Conservation (phyloP, 2,888 invertebrate genomes). For the Ormyrus nitidulus region DNA sequence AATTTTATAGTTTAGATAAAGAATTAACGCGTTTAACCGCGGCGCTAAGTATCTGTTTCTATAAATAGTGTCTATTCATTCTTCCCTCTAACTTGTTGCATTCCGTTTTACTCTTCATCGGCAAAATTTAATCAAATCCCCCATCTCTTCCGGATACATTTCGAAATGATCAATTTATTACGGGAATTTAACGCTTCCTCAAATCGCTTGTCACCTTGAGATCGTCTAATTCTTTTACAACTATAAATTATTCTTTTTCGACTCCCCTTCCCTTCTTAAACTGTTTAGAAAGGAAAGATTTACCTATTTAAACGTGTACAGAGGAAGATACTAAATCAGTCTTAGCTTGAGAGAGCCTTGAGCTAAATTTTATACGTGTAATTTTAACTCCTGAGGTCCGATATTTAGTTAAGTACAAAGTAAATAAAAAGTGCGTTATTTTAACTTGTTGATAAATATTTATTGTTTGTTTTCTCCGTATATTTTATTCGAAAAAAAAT, state of each 20-base stretch:
- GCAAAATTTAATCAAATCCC: not conserved
- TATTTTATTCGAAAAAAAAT: not conserved
- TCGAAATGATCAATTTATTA: too few relatives aligned
- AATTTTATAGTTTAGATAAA: not conserved
- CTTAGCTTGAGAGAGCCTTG: constrained; percentile 31
- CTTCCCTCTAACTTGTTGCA: not conserved
- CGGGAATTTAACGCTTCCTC: not conserved
- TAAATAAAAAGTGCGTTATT: not conserved
- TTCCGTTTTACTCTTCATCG: not conserved
- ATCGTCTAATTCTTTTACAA: not conserved
- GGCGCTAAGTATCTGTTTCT: not conserved
- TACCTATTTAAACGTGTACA: constrained; percentile 14
- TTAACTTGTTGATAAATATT: not conserved
- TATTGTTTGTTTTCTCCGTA: not conserved
- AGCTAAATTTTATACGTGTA: constrained; percentile 37
- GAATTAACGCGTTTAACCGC: not conserved
- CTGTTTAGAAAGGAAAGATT: not conserved
- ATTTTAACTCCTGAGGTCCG: constrained; percentile 36
- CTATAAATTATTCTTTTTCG: not conserved
- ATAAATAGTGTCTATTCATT: not conserved
- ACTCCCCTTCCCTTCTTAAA: not conserved
- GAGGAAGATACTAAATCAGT: constrained; percentile 37
- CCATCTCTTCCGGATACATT: not conserved
- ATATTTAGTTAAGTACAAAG: not conserved
- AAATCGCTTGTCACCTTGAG: constrained; percentile 1